Percentiles rank a stretch among this genome's conserved stretches.
phyloP scores from a whole-genome alignment of 2,797 vertebrate genomes.

The Trachurus trachurus region DNA sequence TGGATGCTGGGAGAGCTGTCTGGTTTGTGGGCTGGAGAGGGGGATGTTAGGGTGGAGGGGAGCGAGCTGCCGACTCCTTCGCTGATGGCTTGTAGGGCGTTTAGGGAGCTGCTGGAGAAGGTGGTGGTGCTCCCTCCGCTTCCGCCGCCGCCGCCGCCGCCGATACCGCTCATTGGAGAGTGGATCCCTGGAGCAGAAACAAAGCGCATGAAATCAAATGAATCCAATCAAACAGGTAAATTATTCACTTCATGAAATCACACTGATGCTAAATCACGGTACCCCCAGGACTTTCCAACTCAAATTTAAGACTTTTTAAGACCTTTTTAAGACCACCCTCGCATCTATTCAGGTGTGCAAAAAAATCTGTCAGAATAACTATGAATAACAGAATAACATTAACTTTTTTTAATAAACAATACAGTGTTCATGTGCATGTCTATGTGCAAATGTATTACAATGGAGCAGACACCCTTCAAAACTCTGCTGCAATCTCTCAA shows the following conservation, averaged over 20 bases:
- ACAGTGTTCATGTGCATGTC: no score
- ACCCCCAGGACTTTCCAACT: no score
- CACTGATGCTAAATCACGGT: not conserved
- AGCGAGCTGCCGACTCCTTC: slow-evolving; percentile 97
- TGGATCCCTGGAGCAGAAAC: slow-evolving; percentile 87
- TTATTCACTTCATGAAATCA: not conserved
- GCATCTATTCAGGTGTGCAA: no score
- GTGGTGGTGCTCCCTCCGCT: slow-evolving; percentile 87
- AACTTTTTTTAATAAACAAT: no score
- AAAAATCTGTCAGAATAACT: no score
- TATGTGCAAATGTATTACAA: no score
- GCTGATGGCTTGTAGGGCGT: slow-evolving; percentile 97
- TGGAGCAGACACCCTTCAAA: no score
- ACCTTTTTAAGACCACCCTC: no score
- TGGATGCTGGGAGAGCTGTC: slow-evolving; percentile 93
- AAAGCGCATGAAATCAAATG: not conserved
- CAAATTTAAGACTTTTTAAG: no score
- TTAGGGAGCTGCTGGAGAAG: slow-evolving; percentile 97
- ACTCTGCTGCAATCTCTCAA: no score
- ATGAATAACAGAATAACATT: no score
- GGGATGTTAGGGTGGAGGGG: slow-evolving; percentile 92
- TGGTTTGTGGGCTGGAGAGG: slow-evolving; percentile 90
- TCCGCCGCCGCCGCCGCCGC: slow-evolving; percentile 77
- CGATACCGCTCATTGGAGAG: slow-evolving; percentile 93
- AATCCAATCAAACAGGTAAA: not conserved